These are phyloP conservation scores for Heliconius ethilla DNA, from an alignment of 2,888 invertebrate species.

Conservation along the genomic window DNA sequence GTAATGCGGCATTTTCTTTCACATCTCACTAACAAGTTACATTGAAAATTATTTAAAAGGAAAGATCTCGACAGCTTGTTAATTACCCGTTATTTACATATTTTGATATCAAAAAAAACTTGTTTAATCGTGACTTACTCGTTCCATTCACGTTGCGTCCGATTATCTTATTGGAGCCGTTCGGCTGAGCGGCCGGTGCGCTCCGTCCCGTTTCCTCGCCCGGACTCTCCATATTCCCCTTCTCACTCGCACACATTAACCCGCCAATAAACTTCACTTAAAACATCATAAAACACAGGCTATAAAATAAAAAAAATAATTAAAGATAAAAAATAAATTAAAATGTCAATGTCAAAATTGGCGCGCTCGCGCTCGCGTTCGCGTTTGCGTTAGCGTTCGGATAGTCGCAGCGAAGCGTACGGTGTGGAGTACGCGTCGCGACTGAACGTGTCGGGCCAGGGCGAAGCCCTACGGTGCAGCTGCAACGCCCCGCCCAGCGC, in stretches of 20 bases:
- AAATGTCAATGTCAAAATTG: constrained; percentile 37
- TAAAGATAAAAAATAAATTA: constrained; percentile 37
- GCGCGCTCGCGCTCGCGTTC: constrained; percentile 53
- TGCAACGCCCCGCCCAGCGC: constrained; percentile 77
- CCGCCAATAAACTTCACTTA: constrained; percentile 71
- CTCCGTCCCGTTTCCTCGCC: constrained; percentile 77
- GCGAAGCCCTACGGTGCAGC: constrained; percentile 73
- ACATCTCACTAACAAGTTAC: constrained; percentile 9
- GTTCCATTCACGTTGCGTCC: constrained; percentile 85
- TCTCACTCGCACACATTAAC: constrained; percentile 79
- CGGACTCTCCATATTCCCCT: constrained; percentile 76
- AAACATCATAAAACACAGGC: constrained; percentile 43
- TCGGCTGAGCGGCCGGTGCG: constrained; percentile 73
- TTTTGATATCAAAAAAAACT: constrained; percentile 36
- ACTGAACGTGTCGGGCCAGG: constrained; percentile 60
- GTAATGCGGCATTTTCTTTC: constrained; percentile 21
- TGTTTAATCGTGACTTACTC: constrained; percentile 76
- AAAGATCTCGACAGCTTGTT: constrained; percentile 16
- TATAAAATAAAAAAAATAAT: constrained; percentile 37
- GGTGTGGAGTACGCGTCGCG: constrained; percentile 69
- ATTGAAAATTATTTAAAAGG: constrained; percentile 22
- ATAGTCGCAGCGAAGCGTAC: constrained; percentile 66
- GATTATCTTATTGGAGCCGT: constrained; percentile 83
- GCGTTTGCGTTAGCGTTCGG: constrained; percentile 47
- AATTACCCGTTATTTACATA: constrained; percentile 26